These are phyloP conservation scores for Benthosema pterotum DNA, from an alignment of 2,797 vertebrate genomes.

Conservation along the genomic window DNA sequence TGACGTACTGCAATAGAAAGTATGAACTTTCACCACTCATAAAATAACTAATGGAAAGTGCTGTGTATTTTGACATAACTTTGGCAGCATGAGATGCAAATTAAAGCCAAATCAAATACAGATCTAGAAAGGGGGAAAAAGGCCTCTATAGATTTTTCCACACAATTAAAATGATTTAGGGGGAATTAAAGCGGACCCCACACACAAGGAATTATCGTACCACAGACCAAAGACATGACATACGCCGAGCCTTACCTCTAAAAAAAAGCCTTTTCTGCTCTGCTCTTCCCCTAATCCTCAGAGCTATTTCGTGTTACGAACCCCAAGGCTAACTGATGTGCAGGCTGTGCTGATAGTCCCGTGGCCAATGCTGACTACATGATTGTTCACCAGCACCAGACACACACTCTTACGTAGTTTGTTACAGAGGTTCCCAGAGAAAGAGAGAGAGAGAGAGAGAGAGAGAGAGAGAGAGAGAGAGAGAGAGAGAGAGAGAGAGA, in stretches of 20 bases:
- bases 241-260: slow-evolving; percentile 68
- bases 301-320: slow-evolving; percentile 32
- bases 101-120: slow-evolving; percentile 72
- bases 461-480: too few species aligned
- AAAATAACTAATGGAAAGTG: slow-evolving; percentile 73
- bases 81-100: slow-evolving; percentile 63
- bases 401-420: slow-evolving; percentile 45
- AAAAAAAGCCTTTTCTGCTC: slow-evolving; percentile 28
- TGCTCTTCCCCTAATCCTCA: slow-evolving; percentile 38
- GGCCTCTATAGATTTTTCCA: slow-evolving; percentile 71
- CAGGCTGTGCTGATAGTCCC: slow-evolving; percentile 28
- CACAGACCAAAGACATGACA: slow-evolving; percentile 44
- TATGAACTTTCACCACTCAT: slow-evolving; percentile 61
- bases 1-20: slow-evolving; percentile 54
- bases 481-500: too few species aligned
- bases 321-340: slow-evolving; percentile 43
- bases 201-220: slow-evolving; percentile 57
- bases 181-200: slow-evolving; percentile 68
- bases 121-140: slow-evolving; percentile 66
- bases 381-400: slow-evolving; percentile 24
- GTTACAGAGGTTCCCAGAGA: slow-evolving; percentile 33
- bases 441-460: too few species aligned
- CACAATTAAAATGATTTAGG: slow-evolving; percentile 60
- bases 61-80: slow-evolving; percentile 58
- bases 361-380: slow-evolving; percentile 32